phyloP scores from a whole-genome alignment of 2,113 vertebrate species.

The Rhabdomys dilectus region DNA sequence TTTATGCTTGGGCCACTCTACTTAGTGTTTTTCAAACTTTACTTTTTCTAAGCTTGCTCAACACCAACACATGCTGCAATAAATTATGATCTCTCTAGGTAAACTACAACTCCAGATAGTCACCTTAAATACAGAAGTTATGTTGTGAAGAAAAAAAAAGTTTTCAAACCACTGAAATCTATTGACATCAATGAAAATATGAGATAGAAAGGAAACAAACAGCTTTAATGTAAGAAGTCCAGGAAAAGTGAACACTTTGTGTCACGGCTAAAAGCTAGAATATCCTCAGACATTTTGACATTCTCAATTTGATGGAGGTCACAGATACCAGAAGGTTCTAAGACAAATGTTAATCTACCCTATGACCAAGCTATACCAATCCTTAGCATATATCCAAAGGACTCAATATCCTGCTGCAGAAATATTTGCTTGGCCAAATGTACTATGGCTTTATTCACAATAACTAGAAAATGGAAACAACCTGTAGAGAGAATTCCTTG shows the following conservation, averaged over 20 bases:
- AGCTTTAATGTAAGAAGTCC: not conserved
- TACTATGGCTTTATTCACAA: not conserved
- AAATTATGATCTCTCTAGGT: not conserved
- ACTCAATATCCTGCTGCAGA: not conserved
- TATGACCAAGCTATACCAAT: not conserved
- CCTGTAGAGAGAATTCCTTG: too few relatives aligned
- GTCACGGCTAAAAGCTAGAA: not conserved
- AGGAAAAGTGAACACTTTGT: not conserved
- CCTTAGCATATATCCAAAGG: not conserved
- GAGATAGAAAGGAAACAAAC: too few relatives aligned
- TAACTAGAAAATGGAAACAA: not conserved
- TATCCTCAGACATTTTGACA: not conserved
- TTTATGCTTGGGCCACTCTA: not conserved
- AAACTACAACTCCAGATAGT: not conserved
- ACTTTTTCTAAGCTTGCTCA: not conserved
- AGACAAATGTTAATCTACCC: not conserved
- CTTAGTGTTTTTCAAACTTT: not conserved
- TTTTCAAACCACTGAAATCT: not conserved
- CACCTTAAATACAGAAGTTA: not conserved
- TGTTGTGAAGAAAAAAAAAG: not conserved
- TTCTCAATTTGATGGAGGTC: too few relatives aligned
- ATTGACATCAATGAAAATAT: not conserved
- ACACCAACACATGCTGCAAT: not conserved
- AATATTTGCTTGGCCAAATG: not conserved
- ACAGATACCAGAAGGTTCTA: not conserved